Base-by-base conservation (phyloP, 1,140 invertebrate genomes). In the Plectus sambesii region DNA sequence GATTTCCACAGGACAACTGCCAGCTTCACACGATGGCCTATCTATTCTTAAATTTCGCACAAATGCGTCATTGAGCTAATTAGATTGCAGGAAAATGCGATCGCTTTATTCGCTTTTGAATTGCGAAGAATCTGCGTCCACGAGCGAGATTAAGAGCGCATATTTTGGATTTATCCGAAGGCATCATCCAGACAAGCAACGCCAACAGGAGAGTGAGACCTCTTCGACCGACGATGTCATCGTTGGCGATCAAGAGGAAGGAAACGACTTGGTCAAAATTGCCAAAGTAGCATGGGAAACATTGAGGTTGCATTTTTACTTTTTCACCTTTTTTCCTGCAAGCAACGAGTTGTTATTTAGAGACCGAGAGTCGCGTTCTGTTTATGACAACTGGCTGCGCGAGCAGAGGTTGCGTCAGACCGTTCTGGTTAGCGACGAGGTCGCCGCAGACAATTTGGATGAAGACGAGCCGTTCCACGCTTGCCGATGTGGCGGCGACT, bases 101-200 rank as follows among this genome's bases (percentile, higher is more conserved):
- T n/a, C n/a, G n/a, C n/a, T n/a, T n/a, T n/a, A n/a, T n/a, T n/a
- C n/a, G n/a, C n/a, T n/a, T n/a, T n/a, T n/a, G n/a, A n/a, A n/a
- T n/a, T n/a, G n/a, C n/a, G n/a, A n/a, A n/a, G n/a, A n/a, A n/a
- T n/a, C n/a, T n/a, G n/a, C n/a, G n/a, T n/a, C n/a, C n/a, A n/a
- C n/a, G n/a, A n/a, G n/a, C n/a, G 52, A 39, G 19, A 30, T 56
- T 64, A 54, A 54, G 43, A 29, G 47, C 20, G 52, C 52, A 4
- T 54, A 54, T 45, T 54, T 54, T 33, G 12, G 27, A 8, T 45
- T 39, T 33, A 38, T 54, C 9, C 52, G 52, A 23, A 49, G 24
- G 9, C 45, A 42, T n/a, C 51, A 53, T 42, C 51, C 51, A 5
- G 51, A 53, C 33, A 53, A 53, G 19, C 39, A 53, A 19, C 25